phyloP scores from a whole-genome alignment of 2,888 invertebrate genomes.

The Brachyptera putata region DNA sequence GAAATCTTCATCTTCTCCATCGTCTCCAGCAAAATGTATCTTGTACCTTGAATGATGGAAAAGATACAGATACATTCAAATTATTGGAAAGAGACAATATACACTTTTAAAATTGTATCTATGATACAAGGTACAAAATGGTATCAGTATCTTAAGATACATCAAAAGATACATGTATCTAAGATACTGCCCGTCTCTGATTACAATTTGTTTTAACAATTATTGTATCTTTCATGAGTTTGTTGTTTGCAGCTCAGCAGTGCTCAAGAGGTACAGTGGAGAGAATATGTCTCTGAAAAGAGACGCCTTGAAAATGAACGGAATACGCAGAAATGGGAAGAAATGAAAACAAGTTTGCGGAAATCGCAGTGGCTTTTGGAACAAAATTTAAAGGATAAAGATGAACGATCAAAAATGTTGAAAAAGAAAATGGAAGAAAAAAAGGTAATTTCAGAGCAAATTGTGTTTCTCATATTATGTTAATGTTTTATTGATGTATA shows the following conservation, averaged over 20 bases:
- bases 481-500: not conserved
- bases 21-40: no score
- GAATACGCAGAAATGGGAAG: conserved; percentile 38
- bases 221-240: no score
- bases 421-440: conserved; percentile 39
- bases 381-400: conserved; percentile 37
- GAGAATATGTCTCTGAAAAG: conserved; percentile 38
- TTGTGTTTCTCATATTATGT: not conserved
- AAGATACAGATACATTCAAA: no score
- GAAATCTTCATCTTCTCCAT: no score
- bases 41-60: no score
- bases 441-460: conserved; percentile 38
- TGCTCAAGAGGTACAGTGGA: conserved; percentile 38
- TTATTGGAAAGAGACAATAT: no score
- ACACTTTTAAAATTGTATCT: no score
- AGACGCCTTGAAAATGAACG: conserved; percentile 38
- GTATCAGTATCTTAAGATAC: no score
- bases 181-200: no score
- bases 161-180: no score
- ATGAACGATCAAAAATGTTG: conserved; percentile 37
- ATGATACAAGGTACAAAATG: no score
- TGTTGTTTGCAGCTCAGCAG: conserved; percentile 38
- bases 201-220: no score
- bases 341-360: conserved; percentile 39
- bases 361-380: conserved; percentile 39